phyloP scores from a whole-genome alignment of 2,888 invertebrate species.

The Drosophila leonis region DNA sequence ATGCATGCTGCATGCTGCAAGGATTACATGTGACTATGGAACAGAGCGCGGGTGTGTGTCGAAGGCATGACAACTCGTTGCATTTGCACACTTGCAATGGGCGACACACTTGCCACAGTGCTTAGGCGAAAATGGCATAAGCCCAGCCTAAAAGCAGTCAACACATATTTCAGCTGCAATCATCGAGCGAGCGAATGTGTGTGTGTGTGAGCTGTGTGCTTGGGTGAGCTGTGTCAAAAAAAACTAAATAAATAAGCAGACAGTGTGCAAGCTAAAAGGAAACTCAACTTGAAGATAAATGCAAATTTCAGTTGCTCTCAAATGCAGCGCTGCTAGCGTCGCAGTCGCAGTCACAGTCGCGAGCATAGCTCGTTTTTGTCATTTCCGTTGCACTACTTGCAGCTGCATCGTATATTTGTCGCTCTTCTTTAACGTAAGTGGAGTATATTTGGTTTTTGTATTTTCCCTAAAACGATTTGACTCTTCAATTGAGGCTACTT shows the following conservation, averaged over 20 bases:
- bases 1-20: slow-evolving; percentile 36
- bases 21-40: neutral
- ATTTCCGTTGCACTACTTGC: slow-evolving; percentile 52
- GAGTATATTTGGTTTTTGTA: neutral
- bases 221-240: slow-evolving; percentile 12
- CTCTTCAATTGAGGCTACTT: neutral
- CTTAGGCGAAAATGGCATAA: slow-evolving; percentile 58
- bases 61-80: slow-evolving; percentile 31
- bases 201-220: slow-evolving; percentile 6
- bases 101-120: slow-evolving; percentile 50
- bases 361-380: slow-evolving; percentile 51
- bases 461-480: neutral
- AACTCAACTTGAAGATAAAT: slow-evolving; percentile 71
- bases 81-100: slow-evolving; percentile 46
- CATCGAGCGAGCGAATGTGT: slow-evolving; percentile 8
- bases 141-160: slow-evolving; percentile 61
- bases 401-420: slow-evolving; percentile 15
- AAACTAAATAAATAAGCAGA: slow-evolving; percentile 60
- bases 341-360: slow-evolving; percentile 13
- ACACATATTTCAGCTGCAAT: slow-evolving; percentile 39
- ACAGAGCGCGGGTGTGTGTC: neutral
- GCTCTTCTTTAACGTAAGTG: neutral
- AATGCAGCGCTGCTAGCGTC: slow-evolving; percentile 20
- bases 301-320: slow-evolving; percentile 61
- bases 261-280: slow-evolving; percentile 29